These are phyloP conservation scores for Chironomus tepperi DNA, from an alignment of 1,140 invertebrate species.

Conservation along the genomic window DNA sequence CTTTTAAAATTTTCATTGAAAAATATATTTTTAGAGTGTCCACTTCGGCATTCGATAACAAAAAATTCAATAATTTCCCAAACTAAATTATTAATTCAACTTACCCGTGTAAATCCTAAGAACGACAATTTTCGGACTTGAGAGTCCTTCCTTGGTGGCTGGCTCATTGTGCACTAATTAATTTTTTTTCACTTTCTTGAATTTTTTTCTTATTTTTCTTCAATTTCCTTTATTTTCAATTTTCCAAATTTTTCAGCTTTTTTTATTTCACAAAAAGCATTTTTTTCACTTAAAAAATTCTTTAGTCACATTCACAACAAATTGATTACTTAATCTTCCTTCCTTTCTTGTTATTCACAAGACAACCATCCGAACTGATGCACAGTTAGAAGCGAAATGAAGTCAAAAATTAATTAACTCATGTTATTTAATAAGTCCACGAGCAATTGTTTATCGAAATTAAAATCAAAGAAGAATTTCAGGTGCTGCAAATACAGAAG, in stretches of 20 bases:
- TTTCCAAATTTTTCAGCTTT: background rate
- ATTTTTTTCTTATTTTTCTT: background rate
- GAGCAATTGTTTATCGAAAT: conserved; percentile 7
- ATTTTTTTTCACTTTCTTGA: background rate
- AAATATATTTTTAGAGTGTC: too few relatives aligned
- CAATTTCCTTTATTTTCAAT: background rate
- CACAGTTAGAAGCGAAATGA: background rate
- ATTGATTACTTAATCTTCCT: too few relatives aligned
- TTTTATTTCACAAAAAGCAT: conserved; percentile 11
- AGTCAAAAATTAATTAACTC: background rate
- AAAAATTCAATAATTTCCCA: background rate
- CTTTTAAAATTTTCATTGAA: too few relatives aligned
- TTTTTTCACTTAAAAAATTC: background rate
- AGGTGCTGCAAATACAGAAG: background rate
- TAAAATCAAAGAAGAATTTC: background rate
- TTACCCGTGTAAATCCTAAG: conserved; percentile 39
- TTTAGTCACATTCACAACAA: background rate
- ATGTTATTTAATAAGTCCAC: conserved; percentile 8
- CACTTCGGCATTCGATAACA: background rate
- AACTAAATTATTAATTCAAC: conserved; percentile 33
- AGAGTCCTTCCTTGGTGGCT: background rate
- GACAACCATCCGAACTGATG: background rate
- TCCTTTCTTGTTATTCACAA: background rate
- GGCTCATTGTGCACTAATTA: too few relatives aligned
- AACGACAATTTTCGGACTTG: conserved; percentile 40